Conservation (phyloP, 2,888 invertebrate genomes). For the Drosophila diplacantha region DNA sequence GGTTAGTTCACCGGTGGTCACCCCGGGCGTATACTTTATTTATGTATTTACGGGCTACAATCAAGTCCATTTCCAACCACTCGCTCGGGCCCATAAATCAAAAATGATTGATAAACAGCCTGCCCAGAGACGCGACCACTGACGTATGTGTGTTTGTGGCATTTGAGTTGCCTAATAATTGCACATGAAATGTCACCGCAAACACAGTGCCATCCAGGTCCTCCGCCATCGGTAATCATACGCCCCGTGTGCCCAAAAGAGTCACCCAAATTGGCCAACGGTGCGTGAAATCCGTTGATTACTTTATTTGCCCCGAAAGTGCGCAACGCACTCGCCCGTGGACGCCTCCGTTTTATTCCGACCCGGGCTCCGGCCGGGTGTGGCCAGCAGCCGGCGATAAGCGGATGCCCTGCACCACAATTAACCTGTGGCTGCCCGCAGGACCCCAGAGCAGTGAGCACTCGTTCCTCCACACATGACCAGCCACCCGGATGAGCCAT, state of each 20-base stretch:
- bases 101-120: slow-evolving; percentile 68
- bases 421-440: slow-evolving; percentile 60
- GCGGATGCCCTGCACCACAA: slow-evolving; percentile 24
- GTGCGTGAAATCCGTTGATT: slow-evolving; percentile 69
- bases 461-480: slow-evolving; percentile 11
- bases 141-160: background rate
- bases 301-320: slow-evolving; percentile 65
- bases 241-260: slow-evolving; percentile 49
- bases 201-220: background rate
- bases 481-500: slow-evolving; percentile 16
- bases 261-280: slow-evolving; percentile 55
- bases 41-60: slow-evolving; percentile 40
- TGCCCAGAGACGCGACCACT: slow-evolving; percentile 13
- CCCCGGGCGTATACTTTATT: slow-evolving; percentile 46
- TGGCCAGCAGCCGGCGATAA: slow-evolving; percentile 47
- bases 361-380: slow-evolving; percentile 9
- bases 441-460: background rate
- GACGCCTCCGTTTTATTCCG: slow-evolving; percentile 13
- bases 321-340: slow-evolving; percentile 34
- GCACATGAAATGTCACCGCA: slow-evolving; percentile 34
- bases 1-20: slow-evolving; percentile 26
- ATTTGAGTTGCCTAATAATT: slow-evolving; percentile 46
- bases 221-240: slow-evolving; percentile 49
- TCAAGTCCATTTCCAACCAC: slow-evolving; percentile 39
- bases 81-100: slow-evolving; percentile 56